Percentiles rank a stretch among this genome's conserved stretches.
These are phyloP conservation scores for Typhlichthys eigenmanni DNA, from an alignment of 2,797 vertebrate genomes.

Conservation along the genomic window DNA sequence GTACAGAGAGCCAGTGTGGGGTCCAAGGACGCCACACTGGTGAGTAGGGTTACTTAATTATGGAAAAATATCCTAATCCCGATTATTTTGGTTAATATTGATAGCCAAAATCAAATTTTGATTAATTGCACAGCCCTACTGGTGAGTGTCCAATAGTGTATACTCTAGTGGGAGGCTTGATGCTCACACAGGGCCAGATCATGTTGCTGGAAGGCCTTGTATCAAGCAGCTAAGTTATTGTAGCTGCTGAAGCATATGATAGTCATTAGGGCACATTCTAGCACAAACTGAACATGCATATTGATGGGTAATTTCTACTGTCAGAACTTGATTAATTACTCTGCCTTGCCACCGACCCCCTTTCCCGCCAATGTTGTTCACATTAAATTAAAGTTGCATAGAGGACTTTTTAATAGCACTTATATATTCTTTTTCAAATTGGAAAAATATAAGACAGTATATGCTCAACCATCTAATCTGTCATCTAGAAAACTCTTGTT, in stretches of 20 bases:
- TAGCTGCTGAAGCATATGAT: not conserved
- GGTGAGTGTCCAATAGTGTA: too few relatives aligned
- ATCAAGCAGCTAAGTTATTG: not conserved
- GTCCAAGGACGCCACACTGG: slow-evolving; percentile 92
- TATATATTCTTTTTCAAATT: too few relatives aligned
- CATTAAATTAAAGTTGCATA: not conserved
- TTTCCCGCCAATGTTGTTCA: not conserved
- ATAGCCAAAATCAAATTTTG: too few relatives aligned
- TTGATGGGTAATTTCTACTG: not conserved
- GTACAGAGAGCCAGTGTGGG: slow-evolving; percentile 93
- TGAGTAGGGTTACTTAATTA: slow-evolving; percentile 59
- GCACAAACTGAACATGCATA: not conserved
- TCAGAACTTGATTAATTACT: not conserved
- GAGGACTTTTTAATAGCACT: not conserved
- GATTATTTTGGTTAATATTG: too few relatives aligned
- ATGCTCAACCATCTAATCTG: too few relatives aligned
- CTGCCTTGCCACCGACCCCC: too few relatives aligned
- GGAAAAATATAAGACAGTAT: too few relatives aligned
- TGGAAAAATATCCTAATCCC: not conserved
- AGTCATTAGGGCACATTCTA: not conserved
- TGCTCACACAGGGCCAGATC: slow-evolving; percentile 7
- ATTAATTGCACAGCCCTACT: too few relatives aligned
- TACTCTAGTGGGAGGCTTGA: slow-evolving; percentile 22
- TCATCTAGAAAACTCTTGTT: too few relatives aligned
- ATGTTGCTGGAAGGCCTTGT: slow-evolving; percentile 7